Evolutionary conservation across 1,140 invertebrate species (phyloP).

Genomic region (Dendrolimus kikuchii): DNA sequence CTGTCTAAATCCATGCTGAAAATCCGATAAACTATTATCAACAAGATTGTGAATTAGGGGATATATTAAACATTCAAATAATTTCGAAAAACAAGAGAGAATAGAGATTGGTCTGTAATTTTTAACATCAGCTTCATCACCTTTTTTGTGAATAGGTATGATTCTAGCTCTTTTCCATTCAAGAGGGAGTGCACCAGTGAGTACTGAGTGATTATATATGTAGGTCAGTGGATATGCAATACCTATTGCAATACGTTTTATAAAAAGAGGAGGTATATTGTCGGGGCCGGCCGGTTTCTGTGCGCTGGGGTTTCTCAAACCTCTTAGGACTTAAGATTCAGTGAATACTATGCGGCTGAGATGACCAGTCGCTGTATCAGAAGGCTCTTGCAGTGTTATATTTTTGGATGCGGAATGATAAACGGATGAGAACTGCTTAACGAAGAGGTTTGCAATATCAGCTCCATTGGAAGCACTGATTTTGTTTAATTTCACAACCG

Average conservation of each 20-base stretch:
- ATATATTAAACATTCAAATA: conserved; percentile 6
- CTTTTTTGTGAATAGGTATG: conserved; percentile 9
- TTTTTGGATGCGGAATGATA: too few species aligned
- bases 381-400: too few species aligned
- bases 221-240: background rate
- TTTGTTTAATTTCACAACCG: too few species aligned
- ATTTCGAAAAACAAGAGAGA: conserved; percentile 5
- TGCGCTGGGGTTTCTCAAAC: conserved; percentile 4
- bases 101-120: conserved; percentile 12
- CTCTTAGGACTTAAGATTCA: conserved; percentile 5
- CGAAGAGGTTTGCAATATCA: too few species aligned
- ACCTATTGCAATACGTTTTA: conserved; percentile 4
- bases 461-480: too few species aligned
- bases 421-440: too few species aligned
- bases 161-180: conserved; percentile 7
- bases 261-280: conserved; percentile 5
- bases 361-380: too few species aligned
- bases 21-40: background rate
- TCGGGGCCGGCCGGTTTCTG: conserved; percentile 7
- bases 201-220: conserved; percentile 2
- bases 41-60: conserved; percentile 1
- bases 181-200: conserved; percentile 3
- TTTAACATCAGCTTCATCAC: background rate
- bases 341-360: too few species aligned
- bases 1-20: conserved; percentile 10